Conservation (phyloP, 2,888 invertebrate species). For the Zygogramma bicolorata region DNA sequence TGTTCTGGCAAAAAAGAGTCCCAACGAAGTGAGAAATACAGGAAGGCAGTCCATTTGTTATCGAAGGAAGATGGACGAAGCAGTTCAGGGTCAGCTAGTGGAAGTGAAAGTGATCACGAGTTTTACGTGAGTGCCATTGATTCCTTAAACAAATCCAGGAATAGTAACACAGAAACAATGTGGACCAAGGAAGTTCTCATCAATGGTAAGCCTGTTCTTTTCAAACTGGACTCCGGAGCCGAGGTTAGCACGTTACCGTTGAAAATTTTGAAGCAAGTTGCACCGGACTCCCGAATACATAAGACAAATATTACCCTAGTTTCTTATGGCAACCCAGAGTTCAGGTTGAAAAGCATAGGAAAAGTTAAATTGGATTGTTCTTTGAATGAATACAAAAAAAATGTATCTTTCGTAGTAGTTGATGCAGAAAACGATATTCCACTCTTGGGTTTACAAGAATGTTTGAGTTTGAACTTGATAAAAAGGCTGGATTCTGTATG, state of each 20-base stretch:
- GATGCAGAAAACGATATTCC: slow-evolving; percentile 26
- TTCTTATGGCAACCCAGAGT: slow-evolving; percentile 30
- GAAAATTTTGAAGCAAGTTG: slow-evolving; percentile 19
- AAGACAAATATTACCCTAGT: slow-evolving; percentile 28
- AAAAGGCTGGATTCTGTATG: slow-evolving; percentile 19
- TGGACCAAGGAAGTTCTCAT: slow-evolving; percentile 30
- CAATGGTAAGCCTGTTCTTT: slow-evolving; percentile 25
- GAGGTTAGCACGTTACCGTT: slow-evolving; percentile 36
- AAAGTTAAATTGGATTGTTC: slow-evolving; percentile 4
- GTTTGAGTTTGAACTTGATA: slow-evolving; percentile 29
- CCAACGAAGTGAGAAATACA: background rate
- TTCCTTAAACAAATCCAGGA: background rate
- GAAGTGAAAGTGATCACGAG: slow-evolving; percentile 25
- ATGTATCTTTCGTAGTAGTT: slow-evolving; percentile 25
- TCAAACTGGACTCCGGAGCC: slow-evolving; percentile 39
- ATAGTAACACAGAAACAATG: slow-evolving; percentile 7
- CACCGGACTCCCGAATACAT: background rate
- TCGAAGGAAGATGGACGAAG: background rate
- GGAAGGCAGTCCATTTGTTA: background rate
- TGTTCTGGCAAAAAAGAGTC: background rate
- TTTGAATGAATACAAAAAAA: slow-evolving; percentile 4
- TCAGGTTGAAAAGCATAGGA: slow-evolving; percentile 26
- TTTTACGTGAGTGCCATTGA: slow-evolving; percentile 30
- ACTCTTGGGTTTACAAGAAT: slow-evolving; percentile 28
- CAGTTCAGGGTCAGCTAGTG: slow-evolving; percentile 13